phyloP scores from a whole-genome alignment of 2,797 vertebrate species.

The Peromyscus melanophrys region DNA sequence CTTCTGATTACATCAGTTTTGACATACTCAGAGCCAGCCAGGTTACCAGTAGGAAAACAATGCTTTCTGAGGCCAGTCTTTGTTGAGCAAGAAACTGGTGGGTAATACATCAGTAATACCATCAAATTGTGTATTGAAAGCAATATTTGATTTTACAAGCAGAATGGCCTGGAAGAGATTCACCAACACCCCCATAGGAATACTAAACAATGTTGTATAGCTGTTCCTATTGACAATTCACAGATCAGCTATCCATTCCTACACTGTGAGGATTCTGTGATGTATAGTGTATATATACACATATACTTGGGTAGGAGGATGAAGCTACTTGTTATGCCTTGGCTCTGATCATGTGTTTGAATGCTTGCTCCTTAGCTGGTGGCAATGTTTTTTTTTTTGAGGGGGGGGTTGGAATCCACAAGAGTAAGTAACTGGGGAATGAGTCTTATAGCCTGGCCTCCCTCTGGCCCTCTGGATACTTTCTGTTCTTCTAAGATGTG shows the following conservation, averaged over 20 bases:
- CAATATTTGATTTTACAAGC: not conserved
- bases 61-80: constrained; percentile 4
- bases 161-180: not conserved
- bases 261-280: not conserved
- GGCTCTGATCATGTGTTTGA: not conserved
- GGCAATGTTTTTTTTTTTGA: not conserved
- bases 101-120: not conserved
- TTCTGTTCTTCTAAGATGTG: not conserved
- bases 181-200: not conserved
- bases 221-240: not conserved
- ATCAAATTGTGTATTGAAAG: not conserved
- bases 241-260: not conserved
- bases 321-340: not conserved
- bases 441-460: not conserved
- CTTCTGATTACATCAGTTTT: not conserved
- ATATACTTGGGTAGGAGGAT: not conserved
- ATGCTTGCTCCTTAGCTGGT: not conserved
- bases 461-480: not conserved
- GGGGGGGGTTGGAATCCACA: not conserved
- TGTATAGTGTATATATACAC: not conserved
- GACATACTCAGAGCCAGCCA: not conserved
- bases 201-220: not conserved
- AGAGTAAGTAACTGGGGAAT: not conserved
- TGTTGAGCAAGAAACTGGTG: not conserved
- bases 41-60: not conserved